Conservation (phyloP, 2,797 vertebrate species). For the Schizopygopsis malacanthus region DNA sequence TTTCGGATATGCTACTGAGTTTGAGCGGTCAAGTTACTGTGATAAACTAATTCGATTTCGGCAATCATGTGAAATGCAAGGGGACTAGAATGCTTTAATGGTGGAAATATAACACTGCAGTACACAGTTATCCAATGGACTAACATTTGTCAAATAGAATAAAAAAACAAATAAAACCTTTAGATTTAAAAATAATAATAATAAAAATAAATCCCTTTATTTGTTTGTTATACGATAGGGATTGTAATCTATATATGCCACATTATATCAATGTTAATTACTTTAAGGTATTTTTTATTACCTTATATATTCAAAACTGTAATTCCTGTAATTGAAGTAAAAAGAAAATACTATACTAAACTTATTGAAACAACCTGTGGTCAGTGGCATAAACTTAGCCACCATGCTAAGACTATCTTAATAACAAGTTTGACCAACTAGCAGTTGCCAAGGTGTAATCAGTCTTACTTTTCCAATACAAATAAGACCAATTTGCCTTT, state of each 20-base stretch:
- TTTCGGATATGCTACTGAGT: conserved; percentile 44
- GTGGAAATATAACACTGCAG: conserved; percentile 5
- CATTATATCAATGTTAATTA: background rate
- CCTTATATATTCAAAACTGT: too few relatives aligned
- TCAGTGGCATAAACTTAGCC: too few relatives aligned
- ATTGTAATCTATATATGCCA: background rate
- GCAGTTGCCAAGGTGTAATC: too few relatives aligned
- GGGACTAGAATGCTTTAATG: conserved; percentile 22
- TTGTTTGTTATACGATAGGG: background rate
- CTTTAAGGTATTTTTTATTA: too few relatives aligned
- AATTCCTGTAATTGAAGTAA: too few relatives aligned
- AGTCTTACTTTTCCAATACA: too few relatives aligned
- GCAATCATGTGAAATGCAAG: conserved; percentile 42
- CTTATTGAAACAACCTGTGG: too few relatives aligned
- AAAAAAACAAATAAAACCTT: background rate
- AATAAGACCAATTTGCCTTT: too few relatives aligned
- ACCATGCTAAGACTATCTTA: too few relatives aligned
- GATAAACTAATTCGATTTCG: conserved; percentile 50
- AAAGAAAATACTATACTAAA: too few relatives aligned
- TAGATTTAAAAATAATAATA: background rate
- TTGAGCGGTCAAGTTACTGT: conserved; percentile 46
- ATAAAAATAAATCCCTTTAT: background rate
- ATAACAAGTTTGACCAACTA: too few relatives aligned
- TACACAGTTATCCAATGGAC: background rate
- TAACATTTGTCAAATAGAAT: background rate